These are phyloP conservation scores for Amphibalanus amphitrite DNA, from an alignment of 1,140 invertebrate genomes.

Conservation along the genomic window DNA sequence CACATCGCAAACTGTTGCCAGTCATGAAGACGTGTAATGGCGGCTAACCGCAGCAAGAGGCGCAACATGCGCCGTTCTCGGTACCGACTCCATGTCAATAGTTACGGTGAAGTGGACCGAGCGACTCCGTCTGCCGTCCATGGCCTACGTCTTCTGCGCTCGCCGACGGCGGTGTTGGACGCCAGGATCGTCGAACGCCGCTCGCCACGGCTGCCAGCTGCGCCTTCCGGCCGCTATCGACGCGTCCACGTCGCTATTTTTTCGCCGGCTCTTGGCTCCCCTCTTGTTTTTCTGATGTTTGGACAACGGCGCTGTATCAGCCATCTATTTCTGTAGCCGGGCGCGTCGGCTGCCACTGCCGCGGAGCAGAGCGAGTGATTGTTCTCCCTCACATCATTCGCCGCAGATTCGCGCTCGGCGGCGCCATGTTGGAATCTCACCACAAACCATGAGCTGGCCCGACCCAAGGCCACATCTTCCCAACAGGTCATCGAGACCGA, in stretches of 20 bases:
- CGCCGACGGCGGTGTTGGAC: too few relatives aligned
- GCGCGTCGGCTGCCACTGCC: background rate
- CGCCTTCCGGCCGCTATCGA: background rate
- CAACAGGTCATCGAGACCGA: background rate
- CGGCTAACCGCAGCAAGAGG: too few relatives aligned
- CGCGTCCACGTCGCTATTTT: background rate
- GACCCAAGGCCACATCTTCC: background rate
- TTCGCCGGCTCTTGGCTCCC: background rate
- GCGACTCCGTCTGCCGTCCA: background rate
- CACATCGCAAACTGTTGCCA: too few relatives aligned
- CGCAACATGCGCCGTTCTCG: too few relatives aligned
- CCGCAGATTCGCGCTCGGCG: background rate
- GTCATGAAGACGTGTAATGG: too few relatives aligned
- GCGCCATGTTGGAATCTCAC: too few relatives aligned
- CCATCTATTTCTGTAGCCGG: background rate
- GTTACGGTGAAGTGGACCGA: too few relatives aligned
- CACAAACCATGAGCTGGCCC: background rate
- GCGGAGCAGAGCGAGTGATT: background rate
- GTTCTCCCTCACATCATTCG: background rate
- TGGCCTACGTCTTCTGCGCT: too few relatives aligned
- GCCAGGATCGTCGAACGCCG: too few relatives aligned
- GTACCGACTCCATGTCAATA: too few relatives aligned
- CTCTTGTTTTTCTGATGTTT: constrained; percentile 1
- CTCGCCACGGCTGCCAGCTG: background rate
- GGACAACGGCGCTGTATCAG: background rate